Conservation (phyloP, 1,140 invertebrate species). For the Cotesia typhae region DNA sequence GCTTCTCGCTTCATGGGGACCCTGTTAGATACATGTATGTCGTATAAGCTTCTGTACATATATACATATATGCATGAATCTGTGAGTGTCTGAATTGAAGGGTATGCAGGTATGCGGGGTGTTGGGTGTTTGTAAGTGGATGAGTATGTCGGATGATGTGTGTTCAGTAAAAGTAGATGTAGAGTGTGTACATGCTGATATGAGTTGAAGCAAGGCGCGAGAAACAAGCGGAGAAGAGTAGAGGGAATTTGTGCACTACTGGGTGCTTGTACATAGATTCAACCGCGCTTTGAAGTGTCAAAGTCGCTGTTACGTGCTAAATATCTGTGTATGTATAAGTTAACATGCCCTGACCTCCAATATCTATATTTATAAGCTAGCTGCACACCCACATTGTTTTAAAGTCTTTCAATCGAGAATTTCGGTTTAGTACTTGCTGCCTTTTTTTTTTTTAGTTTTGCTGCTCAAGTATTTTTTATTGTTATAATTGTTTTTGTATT, state of each 20-base stretch:
- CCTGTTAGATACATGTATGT: neutral
- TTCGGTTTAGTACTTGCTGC: no score
- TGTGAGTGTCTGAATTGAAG: no score
- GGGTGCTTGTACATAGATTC: conserved; percentile 32
- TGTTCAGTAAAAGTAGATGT: no score
- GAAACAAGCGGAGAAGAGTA: conserved; percentile 4
- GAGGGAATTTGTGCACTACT: conserved; percentile 23
- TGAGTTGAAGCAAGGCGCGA: conserved; percentile 10
- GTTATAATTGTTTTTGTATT: no score
- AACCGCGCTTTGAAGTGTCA: conserved; percentile 50
- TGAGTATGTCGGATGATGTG: no score
- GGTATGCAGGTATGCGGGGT: neutral
- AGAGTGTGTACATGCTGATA: no score
- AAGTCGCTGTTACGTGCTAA: conserved; percentile 42
- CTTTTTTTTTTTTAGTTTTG: no score
- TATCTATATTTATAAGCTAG: neutral
- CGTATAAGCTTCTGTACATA: neutral
- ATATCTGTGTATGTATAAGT: conserved; percentile 39
- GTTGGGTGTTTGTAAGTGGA: conserved; percentile 20
- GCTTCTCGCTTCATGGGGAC: conserved; percentile 38
- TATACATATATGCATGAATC: no score
- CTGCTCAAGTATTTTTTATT: no score
- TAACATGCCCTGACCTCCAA: conserved; percentile 22
- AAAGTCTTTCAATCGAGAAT: no score
- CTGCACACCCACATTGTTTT: no score